Evolutionary conservation across 2,113 vertebrate genomes (phyloP), one percentile per base, ranked within the genome.

Genomic region (Cottus gobio): DNA sequence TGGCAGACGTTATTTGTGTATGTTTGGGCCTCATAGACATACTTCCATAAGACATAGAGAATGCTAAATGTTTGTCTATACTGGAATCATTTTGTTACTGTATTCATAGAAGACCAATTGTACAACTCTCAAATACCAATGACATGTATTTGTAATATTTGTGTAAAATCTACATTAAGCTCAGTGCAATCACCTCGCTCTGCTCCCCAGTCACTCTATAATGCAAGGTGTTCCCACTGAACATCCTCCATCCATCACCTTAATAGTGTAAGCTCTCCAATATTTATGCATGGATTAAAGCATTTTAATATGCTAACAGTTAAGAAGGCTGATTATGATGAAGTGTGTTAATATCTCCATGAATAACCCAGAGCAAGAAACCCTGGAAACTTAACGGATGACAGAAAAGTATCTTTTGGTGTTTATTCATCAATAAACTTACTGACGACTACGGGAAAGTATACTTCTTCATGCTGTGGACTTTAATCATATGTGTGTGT

Each of bases 271-370:
- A 87, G 60, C 64, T 54, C 80, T 75, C 80, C 72, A 82, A 87
- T 89, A 85, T 90, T 87, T 90, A 88, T 80, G 79, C 71, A 84
- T 79, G 68, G 82, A 89, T 91, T 89, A 90, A 89, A 83, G 68
- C 60, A 34, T 71, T 75, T 90, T 85, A 85, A 85, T 90, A 88
- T 79, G 83, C 83, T 83, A 87, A 90, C 68, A 79, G 83, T 88
- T 86, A 69, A 79, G 83, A 54, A 77, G 69, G 82, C 69, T 80
- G 88, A 91, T 87, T 82, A 83, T 85, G 80, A 89, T 85, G 71
- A 80, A 90, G 54, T 39, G 63, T 80, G 42, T 72, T 90, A 82
- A 87, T 90, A 85, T 88, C 62, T 70, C 77, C 26, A 65, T 73
- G 74, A 82, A 78, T 81, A 75, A 75, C 69, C 46, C 39, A 34